Base-by-base conservation (phyloP, 2,888 invertebrate species). In the Pomacea canaliculata region DNA sequence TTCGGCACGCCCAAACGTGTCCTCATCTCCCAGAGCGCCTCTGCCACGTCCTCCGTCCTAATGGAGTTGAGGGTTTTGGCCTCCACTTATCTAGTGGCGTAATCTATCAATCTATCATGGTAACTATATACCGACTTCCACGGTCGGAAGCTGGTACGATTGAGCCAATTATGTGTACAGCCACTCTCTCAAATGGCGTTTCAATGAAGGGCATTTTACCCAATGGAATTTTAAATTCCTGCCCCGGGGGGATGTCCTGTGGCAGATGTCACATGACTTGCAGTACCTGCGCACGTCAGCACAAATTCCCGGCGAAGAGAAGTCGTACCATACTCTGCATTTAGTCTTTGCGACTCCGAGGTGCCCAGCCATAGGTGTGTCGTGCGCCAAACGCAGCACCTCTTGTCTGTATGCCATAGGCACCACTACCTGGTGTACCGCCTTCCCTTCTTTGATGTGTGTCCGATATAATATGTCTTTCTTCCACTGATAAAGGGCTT, bases 101-200 rank as follows among this genome's bases (percentile, higher is more conserved):
- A n/a, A n/a, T n/a, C n/a, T n/a, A n/a, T n/a, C n/a, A n/a, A n/a
- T 70, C 27, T 60, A 70, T 27, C 27, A 70, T 62, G 37, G 12
- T 12, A 2, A 62, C 16, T 23, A 62, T 46, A 19, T 62, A 71
- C 18, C 19, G 37, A 0, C 62, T 7, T 60, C 37, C 68, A 12
- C 23, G 10, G 63, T 63, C 63, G 63, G 63, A 63, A 1, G 27
- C 27, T 4, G 9, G 63, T 19, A 23, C 1, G 9, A 63, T 63
- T 7, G 63, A 10, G 2, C 63, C 63, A 10, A 63, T 27, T 10
- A 63, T 19, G 18, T 63, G 1, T 1, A 63, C 63, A 1, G 63
- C 63, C 27, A 63, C 63, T 16, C 23, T n/a, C n/a, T 56, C 18
- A 16, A 70, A 56, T 56, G 56, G 19, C 8, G 23, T 27, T 19